Conservation (phyloP, 2,113 vertebrate species). For the Hydropotes inermis region DNA sequence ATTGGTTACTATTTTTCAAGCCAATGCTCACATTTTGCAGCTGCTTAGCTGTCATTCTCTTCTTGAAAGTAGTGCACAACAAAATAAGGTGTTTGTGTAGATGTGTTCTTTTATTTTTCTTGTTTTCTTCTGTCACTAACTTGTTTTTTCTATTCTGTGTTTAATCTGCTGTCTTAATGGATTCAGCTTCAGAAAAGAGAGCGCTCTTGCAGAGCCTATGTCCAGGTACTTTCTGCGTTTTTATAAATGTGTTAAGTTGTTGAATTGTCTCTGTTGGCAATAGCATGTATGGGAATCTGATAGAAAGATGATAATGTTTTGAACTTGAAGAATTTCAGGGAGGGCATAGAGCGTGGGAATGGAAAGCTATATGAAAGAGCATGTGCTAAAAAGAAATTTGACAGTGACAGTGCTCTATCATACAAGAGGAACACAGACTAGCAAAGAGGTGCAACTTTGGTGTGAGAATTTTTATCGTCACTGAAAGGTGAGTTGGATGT, state of each 20-base stretch:
- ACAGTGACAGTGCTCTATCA: neutral
- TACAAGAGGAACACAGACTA: neutral
- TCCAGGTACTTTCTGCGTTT: conserved; percentile 92
- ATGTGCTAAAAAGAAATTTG: neutral
- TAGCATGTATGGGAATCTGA: conserved; percentile 52
- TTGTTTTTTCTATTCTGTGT: conserved; percentile 86
- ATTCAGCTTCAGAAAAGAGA: conserved; percentile 99
- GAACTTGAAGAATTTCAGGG: neutral
- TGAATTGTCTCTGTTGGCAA: conserved; percentile 73
- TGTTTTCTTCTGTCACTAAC: conserved; percentile 81
- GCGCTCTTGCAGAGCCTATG: conserved; percentile 98
- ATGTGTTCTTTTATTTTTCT: conserved; percentile 75
- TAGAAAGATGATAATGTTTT: neutral
- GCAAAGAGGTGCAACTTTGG: neutral
- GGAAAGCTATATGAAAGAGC: neutral
- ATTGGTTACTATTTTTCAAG: conserved; percentile 50
- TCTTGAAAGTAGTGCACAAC: conserved; percentile 56
- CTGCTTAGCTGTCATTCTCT: conserved; percentile 65
- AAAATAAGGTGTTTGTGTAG: conserved; percentile 66
- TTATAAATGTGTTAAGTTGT: conserved; percentile 77
- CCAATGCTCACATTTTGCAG: conserved; percentile 53
- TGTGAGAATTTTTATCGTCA: neutral
- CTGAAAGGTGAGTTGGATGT: conserved; percentile 48
- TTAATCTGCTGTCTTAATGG: conserved; percentile 86
- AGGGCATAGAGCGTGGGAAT: neutral